Base-by-base conservation (phyloP, 2,113 vertebrate genomes). In the Platysternon megacephalum region DNA sequence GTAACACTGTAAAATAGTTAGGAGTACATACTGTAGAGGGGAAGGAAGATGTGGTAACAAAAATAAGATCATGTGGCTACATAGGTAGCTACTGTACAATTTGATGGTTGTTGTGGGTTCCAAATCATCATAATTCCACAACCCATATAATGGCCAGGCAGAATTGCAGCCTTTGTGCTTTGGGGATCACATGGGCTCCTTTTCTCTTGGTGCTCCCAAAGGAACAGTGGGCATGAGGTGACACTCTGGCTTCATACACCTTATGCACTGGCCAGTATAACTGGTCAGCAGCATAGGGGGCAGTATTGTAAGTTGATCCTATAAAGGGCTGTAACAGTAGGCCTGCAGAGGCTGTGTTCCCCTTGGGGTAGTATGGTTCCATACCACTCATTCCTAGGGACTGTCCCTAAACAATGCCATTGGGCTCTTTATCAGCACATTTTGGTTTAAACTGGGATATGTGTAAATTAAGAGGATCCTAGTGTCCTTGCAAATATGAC, bases 101-200 rank as follows among this genome's bases (percentile, higher is more conserved):
- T 58, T 78, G 52, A 26, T 79, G 21, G 21, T 48, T 39, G 51
- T 86, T 5, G 8, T 86, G 13, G 17, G 49, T 80, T 95, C 58
- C 79, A 39, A 55, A 22, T 0, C 2, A 24, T 3, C 16, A 16
- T 44, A 56, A 56, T 39, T 17, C 35, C 61, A n/a, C 61, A 68
- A n/a, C 6, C 58, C 29, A 61, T 61, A 61, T 61, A 61, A 42
- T 24, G n/a, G 35, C 35, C 1, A 76, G 72, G 11, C 22, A 76
- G 72, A 76, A 76, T 28, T 12, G 0, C 0, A 14, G 10, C 6
- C 26, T 4, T 16, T 72, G 1, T 1, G 2, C 22, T 44, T 44
- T 11, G 6, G 22, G 39, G 5, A 74, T 44, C 24, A 42, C 39
- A 76, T 11, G 11, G 72, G 12, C 24, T 76, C 61, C 14, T 65